Evolutionary conservation across 2,888 invertebrate species (phyloP).

Genomic region (Drosophila greeni): DNA sequence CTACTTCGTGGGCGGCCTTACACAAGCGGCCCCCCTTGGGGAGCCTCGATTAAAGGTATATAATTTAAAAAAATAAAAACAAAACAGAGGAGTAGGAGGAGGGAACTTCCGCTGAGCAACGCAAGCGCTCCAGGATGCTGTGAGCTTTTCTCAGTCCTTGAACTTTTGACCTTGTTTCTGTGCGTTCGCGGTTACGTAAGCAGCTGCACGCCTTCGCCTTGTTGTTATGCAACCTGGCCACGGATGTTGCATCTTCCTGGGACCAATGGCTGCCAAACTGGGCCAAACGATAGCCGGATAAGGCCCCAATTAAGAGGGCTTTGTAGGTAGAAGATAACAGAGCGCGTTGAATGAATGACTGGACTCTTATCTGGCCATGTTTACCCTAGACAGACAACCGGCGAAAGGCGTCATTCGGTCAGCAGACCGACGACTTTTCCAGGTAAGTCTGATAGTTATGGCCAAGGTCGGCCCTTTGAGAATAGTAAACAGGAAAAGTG

Average conservation of each 20-base stretch:
- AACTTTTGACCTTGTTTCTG: conserved; percentile 72
- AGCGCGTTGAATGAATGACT: conserved; percentile 27
- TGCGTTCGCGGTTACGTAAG: conserved; percentile 51
- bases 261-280: conserved; percentile 46
- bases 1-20: conserved; percentile 23
- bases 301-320: conserved; percentile 31
- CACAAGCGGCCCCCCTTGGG: conserved; percentile 2
- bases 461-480: background rate
- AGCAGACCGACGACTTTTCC: conserved; percentile 2
- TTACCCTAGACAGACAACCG: conserved; percentile 23
- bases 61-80: conserved; percentile 47
- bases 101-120: conserved; percentile 34
- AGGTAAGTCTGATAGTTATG: conserved; percentile 7
- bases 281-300: conserved; percentile 30
- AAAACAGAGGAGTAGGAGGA: conserved; percentile 16
- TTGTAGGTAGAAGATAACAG: conserved; percentile 30
- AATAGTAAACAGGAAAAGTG: background rate
- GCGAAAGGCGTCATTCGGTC: conserved; percentile 22
- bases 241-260: conserved; percentile 22
- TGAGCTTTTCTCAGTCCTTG: conserved; percentile 64
- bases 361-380: conserved; percentile 49
- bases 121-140: conserved; percentile 34
- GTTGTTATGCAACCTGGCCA: conserved; percentile 33
- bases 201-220: conserved; percentile 18
- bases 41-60: conserved; percentile 20